Conservation (phyloP, 2,797 vertebrate genomes). For the Myotis daubentonii region DNA sequence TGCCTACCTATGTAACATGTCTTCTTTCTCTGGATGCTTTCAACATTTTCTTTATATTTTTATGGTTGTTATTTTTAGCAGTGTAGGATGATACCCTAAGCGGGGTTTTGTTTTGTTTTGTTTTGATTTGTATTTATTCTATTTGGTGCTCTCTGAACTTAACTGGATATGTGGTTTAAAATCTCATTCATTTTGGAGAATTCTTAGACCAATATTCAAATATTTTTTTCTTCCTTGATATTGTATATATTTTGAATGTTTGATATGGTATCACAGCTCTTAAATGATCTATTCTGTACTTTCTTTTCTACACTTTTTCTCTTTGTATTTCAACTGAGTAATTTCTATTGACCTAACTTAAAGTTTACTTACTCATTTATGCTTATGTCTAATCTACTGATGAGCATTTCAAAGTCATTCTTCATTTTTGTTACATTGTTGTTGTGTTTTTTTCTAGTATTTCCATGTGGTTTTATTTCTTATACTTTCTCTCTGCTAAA, state of each 20-base stretch:
- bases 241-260: no score
- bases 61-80: background rate
- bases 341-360: background rate
- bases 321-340: background rate
- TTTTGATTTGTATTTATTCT: no score
- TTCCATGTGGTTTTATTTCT: background rate
- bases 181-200: background rate
- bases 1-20: background rate
- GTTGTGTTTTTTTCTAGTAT: background rate
- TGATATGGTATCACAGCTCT: background rate
- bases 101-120: background rate
- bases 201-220: background rate
- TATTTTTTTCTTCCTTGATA: background rate
- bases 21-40: background rate
- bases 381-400: background rate
- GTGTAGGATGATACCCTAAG: accelerated
- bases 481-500: background rate
- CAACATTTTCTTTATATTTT: background rate
- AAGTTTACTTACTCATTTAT: background rate
- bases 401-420: background rate
- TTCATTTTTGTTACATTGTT: background rate
- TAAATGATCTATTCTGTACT: background rate
- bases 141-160: background rate
- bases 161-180: background rate
- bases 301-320: background rate